Conservation (phyloP, 92 coral and sea anemone species). For the Virgularia gustaviana region DNA sequence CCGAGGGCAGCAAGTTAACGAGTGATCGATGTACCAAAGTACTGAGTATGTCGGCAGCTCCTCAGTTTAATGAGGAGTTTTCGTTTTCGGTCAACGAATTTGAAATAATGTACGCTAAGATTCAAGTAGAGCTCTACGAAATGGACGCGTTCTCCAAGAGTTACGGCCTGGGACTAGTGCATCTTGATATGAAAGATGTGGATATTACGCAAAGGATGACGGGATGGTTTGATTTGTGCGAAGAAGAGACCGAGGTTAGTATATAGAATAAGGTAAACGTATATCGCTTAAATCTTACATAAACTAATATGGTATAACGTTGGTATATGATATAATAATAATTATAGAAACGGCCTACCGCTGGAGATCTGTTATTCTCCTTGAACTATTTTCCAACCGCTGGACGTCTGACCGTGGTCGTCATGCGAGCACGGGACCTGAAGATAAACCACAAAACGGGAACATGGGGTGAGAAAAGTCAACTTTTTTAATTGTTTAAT, state of each 20-base stretch:
- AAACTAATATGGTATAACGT: neutral
- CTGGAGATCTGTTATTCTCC: constrained; percentile 83
- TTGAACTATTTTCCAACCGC: constrained; percentile 96
- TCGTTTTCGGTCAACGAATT: constrained; percentile 70
- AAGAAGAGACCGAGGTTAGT: constrained; percentile 51
- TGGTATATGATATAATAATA: neutral
- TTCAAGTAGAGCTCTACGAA: constrained; percentile 49
- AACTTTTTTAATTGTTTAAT: neutral
- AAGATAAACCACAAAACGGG: constrained; percentile 76
- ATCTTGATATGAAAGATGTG: constrained; percentile 57
- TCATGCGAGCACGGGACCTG: constrained; percentile 79
- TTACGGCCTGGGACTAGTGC: constrained; percentile 73
- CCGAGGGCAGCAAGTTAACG: constrained; percentile 45
- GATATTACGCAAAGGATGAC: constrained; percentile 54
- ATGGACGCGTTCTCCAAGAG: constrained; percentile 89
- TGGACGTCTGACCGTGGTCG: constrained; percentile 82
- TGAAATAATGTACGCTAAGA: constrained; percentile 28
- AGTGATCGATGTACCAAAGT: constrained; percentile 72
- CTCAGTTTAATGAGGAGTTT: constrained; percentile 89
- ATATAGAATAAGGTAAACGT: too few relatives aligned
- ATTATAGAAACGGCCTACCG: constrained; percentile 56
- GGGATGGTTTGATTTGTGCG: constrained; percentile 82
- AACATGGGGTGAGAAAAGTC: constrained; percentile 70
- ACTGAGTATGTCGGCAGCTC: constrained; percentile 75
- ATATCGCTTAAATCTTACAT: neutral